phyloP scores from a whole-genome alignment of 2,797 vertebrate species.

The Malacoctenus gilli region DNA sequence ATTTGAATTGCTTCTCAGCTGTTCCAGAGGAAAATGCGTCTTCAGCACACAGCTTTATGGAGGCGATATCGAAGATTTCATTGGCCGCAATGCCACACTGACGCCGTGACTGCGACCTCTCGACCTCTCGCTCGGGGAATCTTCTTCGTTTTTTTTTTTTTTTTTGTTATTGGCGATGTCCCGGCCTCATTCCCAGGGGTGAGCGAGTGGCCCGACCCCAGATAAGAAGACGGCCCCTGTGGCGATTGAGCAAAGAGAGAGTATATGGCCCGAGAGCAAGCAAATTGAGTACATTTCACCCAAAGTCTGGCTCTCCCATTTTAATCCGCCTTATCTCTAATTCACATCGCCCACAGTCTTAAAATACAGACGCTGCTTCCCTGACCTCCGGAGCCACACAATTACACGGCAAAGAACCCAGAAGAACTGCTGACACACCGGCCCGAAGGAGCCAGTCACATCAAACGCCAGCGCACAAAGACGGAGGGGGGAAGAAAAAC shows the following conservation, averaged over 20 bases:
- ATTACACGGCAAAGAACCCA: conserved; percentile 3
- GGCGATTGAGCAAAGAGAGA: conserved; percentile 27
- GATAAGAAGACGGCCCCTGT: conserved; percentile 33
- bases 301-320: conserved; percentile 5
- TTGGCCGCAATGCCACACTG: conserved; percentile 28
- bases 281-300: conserved; percentile 18
- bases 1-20: conserved; percentile 34
- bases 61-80: conserved; percentile 34
- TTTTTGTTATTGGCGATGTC: conserved; percentile 32
- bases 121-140: conserved; percentile 20
- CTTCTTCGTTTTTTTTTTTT: conserved; percentile 20
- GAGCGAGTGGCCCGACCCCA: conserved; percentile 12
- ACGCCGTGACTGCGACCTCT: conserved; percentile 30
- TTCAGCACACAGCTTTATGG: conserved; percentile 34
- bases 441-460: neutral
- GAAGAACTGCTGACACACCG: conserved; percentile 30
- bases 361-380: conserved; percentile 24
- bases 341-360: conserved; percentile 21
- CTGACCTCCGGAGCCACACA: conserved; percentile 1
- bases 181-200: conserved; percentile 19
- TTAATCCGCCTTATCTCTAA: conserved; percentile 36
- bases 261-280: conserved; percentile 35
- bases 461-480: neutral
- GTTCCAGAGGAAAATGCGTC: conserved; percentile 29
- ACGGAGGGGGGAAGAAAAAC: neutral